Base-by-base conservation (phyloP, 2,888 invertebrate species). In the Tenthredo scrophulariae region DNA sequence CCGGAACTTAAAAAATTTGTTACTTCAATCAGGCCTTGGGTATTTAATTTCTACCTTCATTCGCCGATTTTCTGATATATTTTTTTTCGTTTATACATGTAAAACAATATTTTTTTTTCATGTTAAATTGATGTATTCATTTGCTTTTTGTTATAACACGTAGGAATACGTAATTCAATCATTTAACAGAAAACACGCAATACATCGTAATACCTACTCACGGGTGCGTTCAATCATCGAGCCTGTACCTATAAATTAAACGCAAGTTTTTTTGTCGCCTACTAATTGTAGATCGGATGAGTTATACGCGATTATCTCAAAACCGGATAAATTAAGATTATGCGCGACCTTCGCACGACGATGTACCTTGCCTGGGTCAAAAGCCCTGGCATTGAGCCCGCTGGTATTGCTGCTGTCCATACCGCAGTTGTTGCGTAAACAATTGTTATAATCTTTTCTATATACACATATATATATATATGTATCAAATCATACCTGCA, bases 321-420 rank as follows among this genome's bases (percentile, higher is more conserved):
- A 74, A 74, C 72, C 43, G 72, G n/a, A 77, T 77, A 29, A 54
- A 77, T 77, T 77, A 43, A 22, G 58, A 67, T 46, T 72, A 33
- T 22, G 18, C 50, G 15, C 77, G 26, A 77, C 77, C 50, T 77
- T 77, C 22, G 54, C 77, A 54, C 33, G 54, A 77, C 77, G 33
- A 77, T 77, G 77, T 77, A 67, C 7, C 29, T 29, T 33, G 77
- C 22, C 77, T 54, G 33, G 77, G 77, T 77, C 77, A 77, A 54
- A 77, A 77, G 77, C 77, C 77, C 77, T 77, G 77, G 77, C 77
- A 77, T 77, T 77, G 77, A 74, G 72, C n/a, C 43, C 3, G 43
- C 18, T 33, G 18, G 43, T 74, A 1, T 43, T 33, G 77, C 33
- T 1, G n/a, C 29, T 10, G 9, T 77, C 50, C 18, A 50, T n/a